Percentiles rank a stretch among this genome's conserved stretches.
Evolutionary conservation across 2,888 invertebrate species (phyloP).

Genomic region (Acrobeloides nanus): DNA sequence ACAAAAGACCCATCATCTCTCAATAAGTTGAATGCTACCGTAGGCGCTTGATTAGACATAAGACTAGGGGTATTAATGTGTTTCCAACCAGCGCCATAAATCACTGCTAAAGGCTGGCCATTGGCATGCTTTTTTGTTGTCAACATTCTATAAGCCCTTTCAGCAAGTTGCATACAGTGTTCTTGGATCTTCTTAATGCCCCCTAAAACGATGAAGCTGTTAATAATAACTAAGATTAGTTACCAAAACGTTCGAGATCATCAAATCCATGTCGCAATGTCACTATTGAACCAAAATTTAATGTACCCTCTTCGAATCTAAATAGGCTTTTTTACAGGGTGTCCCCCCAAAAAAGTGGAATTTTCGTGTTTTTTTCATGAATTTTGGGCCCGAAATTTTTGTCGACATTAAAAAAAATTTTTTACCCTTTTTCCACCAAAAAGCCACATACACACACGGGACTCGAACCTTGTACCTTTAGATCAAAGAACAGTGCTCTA

Average conservation of each 20-base stretch:
- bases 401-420: no score
- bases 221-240: no score
- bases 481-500: no score
- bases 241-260: conserved; percentile 64
- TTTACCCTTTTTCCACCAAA: no score
- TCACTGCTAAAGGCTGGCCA: conserved; percentile 19
- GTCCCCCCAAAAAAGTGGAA: no score
- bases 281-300: conserved; percentile 76
- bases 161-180: conserved; percentile 14
- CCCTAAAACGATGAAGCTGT: conserved; percentile 21
- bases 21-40: conserved; percentile 78
- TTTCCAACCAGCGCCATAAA: conserved; percentile 24
- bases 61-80: conserved; percentile 12
- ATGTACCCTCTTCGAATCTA: conserved; percentile 82
- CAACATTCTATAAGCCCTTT: conserved; percentile 10
- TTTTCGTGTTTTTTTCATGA: no score
- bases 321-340: no score
- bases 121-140: conserved; percentile 18
- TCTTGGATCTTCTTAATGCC: conserved; percentile 33
- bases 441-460: no score
- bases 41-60: conserved; percentile 67
- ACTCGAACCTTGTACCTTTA: no score
- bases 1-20: conserved; percentile 71
- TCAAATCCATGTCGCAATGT: conserved; percentile 76
- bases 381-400: no score